Evolutionary conservation across 2,797 vertebrate species (phyloP).

Genomic region (Xiphorhynchus erythropygius): DNA sequence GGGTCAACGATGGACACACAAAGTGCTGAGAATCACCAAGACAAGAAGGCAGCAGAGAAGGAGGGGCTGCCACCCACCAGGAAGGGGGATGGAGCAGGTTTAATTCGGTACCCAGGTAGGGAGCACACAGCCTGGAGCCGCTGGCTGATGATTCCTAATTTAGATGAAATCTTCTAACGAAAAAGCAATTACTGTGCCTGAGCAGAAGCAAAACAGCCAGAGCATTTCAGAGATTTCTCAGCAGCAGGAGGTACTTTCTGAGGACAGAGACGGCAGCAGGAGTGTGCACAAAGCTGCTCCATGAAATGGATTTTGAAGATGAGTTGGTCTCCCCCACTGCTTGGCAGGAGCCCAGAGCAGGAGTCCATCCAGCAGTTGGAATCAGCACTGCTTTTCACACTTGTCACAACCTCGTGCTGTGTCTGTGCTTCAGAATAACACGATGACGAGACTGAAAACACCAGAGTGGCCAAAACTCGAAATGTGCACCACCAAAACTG

Average conservation of each 20-base stretch:
- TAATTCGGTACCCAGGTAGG: accelerated
- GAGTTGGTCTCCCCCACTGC: accelerated
- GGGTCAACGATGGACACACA: accelerated
- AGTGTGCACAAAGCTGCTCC: neutral
- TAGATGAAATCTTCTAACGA: neutral
- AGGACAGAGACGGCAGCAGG: neutral
- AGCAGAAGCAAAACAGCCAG: neutral
- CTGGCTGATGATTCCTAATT: neutral
- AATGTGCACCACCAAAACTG: accelerated
- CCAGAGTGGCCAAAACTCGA: accelerated
- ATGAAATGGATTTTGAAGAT: neutral
- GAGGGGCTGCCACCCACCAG: neutral
- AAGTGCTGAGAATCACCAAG: neutral
- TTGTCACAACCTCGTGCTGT: accelerated
- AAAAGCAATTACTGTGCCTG: neutral
- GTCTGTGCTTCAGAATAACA: neutral
- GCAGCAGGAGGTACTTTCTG: neutral
- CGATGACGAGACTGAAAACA: accelerated
- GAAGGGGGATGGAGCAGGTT: neutral
- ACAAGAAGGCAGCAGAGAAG: neutral
- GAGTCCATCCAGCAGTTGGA: neutral
- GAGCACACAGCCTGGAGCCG: neutral
- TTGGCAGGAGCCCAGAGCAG: neutral
- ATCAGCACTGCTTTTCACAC: neutral
- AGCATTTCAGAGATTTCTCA: neutral